A percentile compares a stretch with the other conserved stretches of the same genome.
Conservation (phyloP, 2,888 invertebrate species). For the Hyalella azteca region DNA sequence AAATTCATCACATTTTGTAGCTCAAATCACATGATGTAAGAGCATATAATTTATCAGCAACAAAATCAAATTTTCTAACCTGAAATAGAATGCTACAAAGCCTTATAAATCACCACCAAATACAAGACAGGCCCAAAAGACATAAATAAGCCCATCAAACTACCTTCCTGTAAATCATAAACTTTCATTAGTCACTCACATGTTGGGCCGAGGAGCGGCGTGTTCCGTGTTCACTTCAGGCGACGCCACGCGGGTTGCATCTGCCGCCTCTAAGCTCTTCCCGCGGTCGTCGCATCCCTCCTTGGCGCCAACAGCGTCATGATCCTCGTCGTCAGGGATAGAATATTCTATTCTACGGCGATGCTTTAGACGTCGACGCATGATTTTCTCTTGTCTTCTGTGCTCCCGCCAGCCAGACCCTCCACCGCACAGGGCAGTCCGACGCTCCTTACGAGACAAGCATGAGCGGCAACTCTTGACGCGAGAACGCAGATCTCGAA, state of each 20-base stretch:
- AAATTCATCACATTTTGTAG: too few species aligned
- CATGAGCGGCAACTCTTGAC: constrained; percentile 50
- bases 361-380: constrained; percentile 34
- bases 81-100: too few species aligned
- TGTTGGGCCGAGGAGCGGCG: not conserved
- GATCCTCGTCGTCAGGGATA: not conserved
- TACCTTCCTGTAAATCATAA: not conserved
- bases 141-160: too few species aligned
- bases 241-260: too few species aligned
- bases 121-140: too few species aligned
- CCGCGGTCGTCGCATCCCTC: not conserved
- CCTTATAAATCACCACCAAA: too few species aligned
- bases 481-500: constrained; percentile 44
- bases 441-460: constrained; percentile 39
- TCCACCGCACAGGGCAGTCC: constrained; percentile 47
- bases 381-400: constrained; percentile 42
- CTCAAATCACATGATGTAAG: too few species aligned
- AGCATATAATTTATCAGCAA: too few species aligned
- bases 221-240: not conserved
- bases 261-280: not conserved
- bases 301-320: not conserved
- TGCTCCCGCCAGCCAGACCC: constrained; percentile 52
- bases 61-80: too few species aligned
- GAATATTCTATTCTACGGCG: not conserved
- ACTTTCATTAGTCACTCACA: constrained; percentile 1